Conservation (phyloP, 2,888 invertebrate genomes). For the Catocala sponsa region DNA sequence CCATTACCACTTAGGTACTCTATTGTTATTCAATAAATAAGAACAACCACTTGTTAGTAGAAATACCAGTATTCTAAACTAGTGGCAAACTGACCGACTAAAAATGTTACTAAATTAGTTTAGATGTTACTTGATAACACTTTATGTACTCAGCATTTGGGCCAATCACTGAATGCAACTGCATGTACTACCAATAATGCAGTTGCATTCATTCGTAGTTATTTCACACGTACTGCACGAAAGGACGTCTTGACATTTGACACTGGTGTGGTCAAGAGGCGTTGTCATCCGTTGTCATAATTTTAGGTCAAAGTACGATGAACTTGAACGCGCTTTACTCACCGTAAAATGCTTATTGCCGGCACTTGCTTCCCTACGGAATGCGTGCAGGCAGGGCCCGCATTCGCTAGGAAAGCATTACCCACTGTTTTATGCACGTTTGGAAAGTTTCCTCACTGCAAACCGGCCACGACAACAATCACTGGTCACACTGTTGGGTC, state of each 20-base stretch:
- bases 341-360: conserved; percentile 87
- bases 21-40: conserved; percentile 23
- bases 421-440: conserved; percentile 86
- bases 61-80: conserved; percentile 15
- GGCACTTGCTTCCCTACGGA: conserved; percentile 86
- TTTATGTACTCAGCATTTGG: too few species aligned
- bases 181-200: conserved; percentile 12
- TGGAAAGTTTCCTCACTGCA: conserved; percentile 85
- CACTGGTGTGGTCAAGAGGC: conserved; percentile 58
- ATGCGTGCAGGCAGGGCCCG: conserved; percentile 85
- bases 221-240: conserved; percentile 47
- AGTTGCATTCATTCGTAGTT: conserved; percentile 50
- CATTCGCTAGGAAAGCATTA: conserved; percentile 86
- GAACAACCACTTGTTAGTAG: conserved; percentile 28
- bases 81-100: not conserved
- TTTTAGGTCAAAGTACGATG: conserved; percentile 87
- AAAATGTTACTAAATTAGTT: too few species aligned
- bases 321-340: conserved; percentile 84
- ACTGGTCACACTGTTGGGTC: conserved; percentile 83
- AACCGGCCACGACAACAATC: conserved; percentile 88
- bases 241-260: conserved; percentile 68
- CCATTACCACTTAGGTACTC: conserved; percentile 4
- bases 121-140: too few species aligned
- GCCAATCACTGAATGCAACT: too few species aligned
- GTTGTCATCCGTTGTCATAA: conserved; percentile 64